Base-by-base conservation (phyloP, 2,797 vertebrate genomes). In the Graptemys geographica region DNA sequence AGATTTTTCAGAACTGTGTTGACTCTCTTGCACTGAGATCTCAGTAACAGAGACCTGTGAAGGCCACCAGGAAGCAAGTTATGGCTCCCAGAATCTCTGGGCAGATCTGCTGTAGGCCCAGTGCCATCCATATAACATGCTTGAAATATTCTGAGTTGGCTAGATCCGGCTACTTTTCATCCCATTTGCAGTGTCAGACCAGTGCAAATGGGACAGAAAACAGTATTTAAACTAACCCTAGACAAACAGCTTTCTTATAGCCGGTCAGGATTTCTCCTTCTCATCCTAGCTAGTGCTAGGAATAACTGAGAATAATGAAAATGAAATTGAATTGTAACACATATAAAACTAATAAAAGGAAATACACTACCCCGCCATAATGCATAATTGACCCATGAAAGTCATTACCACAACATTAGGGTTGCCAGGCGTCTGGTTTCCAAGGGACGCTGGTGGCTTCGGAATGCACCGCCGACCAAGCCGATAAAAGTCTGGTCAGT, bases 71-170 rank as follows among this genome's bases (percentile, higher is more conserved):
- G 21, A 47, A 69, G 1, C 1, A 8, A 49, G 47, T 11, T 2
- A 23, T 33, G 33, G 0, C 8, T 83, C 44, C 5, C 1, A 12
- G 8, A 11, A 1, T 31, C 3, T 6, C 1, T 56, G 2, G 2
- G 9, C 13, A 72, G 55, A 19, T 33, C 31, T 87, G 7, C 18
- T 74, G 18, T 62, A 83, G 31, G 79, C 10, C 3, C 11, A 41
- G 5, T 37, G 12, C 28, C 51, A 59, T 9, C 13, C 51, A 59
- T 9, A 83, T 10, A 15, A 6, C 0, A 82, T 52, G 15, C 84
- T 0, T 3, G 83, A 15, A 76, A 83, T 59, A 81, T 56, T 1
- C 1, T 53, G 3, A 6, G 0, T 0, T 49, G 4, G 0, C 2
- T 62, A 44, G 1, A 55, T 89, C 74, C 6, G 44, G 41, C 1